A percentile compares a stretch with the other conserved stretches of the same genome.
Evolutionary conservation across 1,140 invertebrate genomes (phyloP).

Genomic region (Neuroterus valhalla): DNA sequence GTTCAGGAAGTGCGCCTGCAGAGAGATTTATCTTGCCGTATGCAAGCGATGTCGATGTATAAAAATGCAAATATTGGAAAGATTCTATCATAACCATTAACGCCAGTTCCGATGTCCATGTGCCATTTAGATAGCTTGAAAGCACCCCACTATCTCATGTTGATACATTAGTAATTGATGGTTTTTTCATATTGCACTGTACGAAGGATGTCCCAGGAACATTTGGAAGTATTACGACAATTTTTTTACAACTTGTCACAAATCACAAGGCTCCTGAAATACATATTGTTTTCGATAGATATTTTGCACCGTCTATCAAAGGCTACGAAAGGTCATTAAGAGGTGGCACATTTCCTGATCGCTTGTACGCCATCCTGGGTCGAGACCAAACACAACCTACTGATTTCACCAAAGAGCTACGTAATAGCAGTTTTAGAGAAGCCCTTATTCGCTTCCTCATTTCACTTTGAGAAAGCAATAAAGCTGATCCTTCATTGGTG

Average conservation of each 20-base stretch:
- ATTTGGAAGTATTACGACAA: slow-evolving; percentile 40
- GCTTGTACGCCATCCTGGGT: slow-evolving; percentile 53
- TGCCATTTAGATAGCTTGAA: slow-evolving; percentile 40
- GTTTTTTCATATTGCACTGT: slow-evolving; percentile 43
- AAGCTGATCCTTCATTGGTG: slow-evolving; percentile 47
- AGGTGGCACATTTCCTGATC: slow-evolving; percentile 3
- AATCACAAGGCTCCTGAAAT: slow-evolving; percentile 28
- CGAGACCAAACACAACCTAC: slow-evolving; percentile 47
- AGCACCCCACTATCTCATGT: neutral
- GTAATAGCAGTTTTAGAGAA: slow-evolving; percentile 62
- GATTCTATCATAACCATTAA: neutral
- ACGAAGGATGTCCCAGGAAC: slow-evolving; percentile 45
- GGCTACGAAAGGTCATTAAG: slow-evolving; percentile 43
- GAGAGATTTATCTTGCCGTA: slow-evolving; percentile 49
- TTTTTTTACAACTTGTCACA: slow-evolving; percentile 42
- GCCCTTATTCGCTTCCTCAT: slow-evolving; percentile 62
- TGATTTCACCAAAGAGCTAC: slow-evolving; percentile 57
- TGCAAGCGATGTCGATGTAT: slow-evolving; percentile 44
- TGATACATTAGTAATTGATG: slow-evolving; percentile 43
- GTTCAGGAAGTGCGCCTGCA: slow-evolving; percentile 50
- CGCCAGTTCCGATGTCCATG: neutral
- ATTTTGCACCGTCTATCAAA: slow-evolving; percentile 43
- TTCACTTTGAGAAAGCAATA: slow-evolving; percentile 48
- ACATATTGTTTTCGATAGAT: slow-evolving; percentile 40
- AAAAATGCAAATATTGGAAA: slow-evolving; percentile 48